Percentiles rank a stretch among this genome's conserved stretches.
Conservation (phyloP, 35 echinoderm and acorn worm genomes). For the Ptychodera flava region DNA sequence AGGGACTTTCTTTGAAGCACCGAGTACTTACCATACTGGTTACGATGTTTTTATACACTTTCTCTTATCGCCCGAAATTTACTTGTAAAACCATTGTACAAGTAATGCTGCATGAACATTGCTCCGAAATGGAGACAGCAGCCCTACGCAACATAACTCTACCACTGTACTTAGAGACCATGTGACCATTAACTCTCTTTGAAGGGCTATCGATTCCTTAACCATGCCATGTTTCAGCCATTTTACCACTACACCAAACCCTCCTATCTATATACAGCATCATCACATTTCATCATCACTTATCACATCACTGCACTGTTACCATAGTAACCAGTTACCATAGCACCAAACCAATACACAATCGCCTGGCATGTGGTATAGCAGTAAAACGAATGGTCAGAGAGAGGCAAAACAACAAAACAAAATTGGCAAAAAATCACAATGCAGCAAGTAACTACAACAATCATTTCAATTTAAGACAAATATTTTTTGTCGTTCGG, state of each 20-base stretch:
- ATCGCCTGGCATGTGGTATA: not conserved
- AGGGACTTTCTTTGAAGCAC: too few species aligned
- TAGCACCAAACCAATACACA: not conserved
- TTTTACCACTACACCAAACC: not conserved
- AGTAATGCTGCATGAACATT: not conserved
- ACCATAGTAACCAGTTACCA: not conserved
- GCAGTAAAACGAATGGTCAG: not conserved
- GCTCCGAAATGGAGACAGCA: not conserved
- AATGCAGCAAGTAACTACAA: too few species aligned
- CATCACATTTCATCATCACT: not conserved
- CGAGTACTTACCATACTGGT: too few species aligned
- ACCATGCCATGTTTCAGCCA: not conserved
- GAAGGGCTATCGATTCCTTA: not conserved
- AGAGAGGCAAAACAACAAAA: not conserved
- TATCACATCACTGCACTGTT: not conserved
- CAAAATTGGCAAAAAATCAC: not conserved
- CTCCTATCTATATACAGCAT: not conserved
- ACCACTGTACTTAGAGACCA: not conserved
- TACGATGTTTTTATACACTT: too few species aligned
- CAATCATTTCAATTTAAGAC: too few species aligned
- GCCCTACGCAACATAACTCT: not conserved
- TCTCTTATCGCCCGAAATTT: not conserved
- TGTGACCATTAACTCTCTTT: not conserved
- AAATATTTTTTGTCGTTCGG: too few species aligned
- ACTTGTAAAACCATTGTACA: not conserved